These are phyloP conservation scores for Acrobasis suavella DNA, from an alignment of 2,888 invertebrate genomes.

Conservation along the genomic window DNA sequence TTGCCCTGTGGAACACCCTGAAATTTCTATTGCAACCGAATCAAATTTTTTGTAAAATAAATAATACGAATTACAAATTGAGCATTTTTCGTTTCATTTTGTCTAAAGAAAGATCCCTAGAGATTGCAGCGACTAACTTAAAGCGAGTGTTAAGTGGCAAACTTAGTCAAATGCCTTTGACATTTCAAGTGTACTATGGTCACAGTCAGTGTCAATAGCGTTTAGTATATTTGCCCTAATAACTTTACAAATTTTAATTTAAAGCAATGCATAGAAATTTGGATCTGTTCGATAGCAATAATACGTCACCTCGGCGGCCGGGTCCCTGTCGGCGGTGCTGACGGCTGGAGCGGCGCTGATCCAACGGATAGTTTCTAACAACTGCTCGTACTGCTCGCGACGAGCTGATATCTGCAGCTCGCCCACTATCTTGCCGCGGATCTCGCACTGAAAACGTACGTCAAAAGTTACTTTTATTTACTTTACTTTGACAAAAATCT, in stretches of 20 bases:
- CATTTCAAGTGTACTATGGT: not conserved
- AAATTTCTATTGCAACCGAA: not conserved
- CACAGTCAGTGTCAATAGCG: too few species aligned
- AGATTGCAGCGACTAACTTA: not conserved
- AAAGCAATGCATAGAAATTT: too few species aligned
- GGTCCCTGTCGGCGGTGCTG: constrained; percentile 28
- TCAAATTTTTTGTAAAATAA: too few species aligned
- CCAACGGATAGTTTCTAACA: constrained; percentile 86
- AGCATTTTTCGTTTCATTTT: too few species aligned
- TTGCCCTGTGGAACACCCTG: not conserved
- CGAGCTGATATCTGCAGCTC: constrained; percentile 93
- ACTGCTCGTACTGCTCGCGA: constrained; percentile 94
- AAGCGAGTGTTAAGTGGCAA: not conserved
- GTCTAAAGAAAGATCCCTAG: too few species aligned
- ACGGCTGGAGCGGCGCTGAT: constrained; percentile 40
- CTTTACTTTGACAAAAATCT: too few species aligned
- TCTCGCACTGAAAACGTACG: constrained; percentile 65
- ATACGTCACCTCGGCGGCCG: constrained; percentile 25
- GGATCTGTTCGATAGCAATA: too few species aligned
- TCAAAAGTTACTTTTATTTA: too few species aligned
- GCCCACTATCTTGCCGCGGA: constrained; percentile 90
- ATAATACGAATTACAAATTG: too few species aligned
- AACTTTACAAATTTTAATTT: too few species aligned
- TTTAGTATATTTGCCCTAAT: too few species aligned
- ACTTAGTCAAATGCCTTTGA: not conserved